Evolutionary conservation across 2,797 vertebrate species (phyloP).

Genomic region (Eulemur mongoz): DNA sequence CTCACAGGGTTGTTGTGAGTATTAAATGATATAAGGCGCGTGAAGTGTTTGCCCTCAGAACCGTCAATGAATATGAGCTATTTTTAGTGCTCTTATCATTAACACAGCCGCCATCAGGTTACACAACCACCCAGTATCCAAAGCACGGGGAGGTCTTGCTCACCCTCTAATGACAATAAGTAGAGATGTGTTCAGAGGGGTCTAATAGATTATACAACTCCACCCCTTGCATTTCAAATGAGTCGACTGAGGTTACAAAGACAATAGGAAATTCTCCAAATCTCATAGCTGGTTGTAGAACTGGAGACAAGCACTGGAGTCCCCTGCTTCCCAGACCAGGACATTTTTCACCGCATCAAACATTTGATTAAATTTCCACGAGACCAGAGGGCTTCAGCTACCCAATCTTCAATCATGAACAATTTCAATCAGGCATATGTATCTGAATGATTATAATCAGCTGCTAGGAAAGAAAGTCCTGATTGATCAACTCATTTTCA

Average conservation of each 20-base stretch:
- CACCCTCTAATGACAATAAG: neutral
- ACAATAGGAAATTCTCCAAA: neutral
- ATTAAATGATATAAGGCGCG: neutral
- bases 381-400: neutral
- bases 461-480: conserved; percentile 62
- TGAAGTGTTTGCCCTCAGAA: neutral
- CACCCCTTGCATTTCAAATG: neutral
- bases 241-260: neutral
- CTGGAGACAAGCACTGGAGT: neutral
- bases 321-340: neutral
- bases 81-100: neutral
- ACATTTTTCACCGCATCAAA: neutral
- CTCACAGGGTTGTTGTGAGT: neutral
- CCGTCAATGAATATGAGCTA: neutral
- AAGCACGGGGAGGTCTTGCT: neutral
- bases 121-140: neutral
- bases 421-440: conserved; percentile 46
- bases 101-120: neutral
- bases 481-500: conserved; percentile 53
- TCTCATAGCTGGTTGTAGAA: neutral
- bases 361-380: neutral
- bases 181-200: neutral
- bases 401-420: conserved; percentile 14
- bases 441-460: conserved; percentile 42
- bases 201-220: neutral